phyloP scores from a whole-genome alignment of 2,888 invertebrate genomes.

The Drosophila koepferae region DNA sequence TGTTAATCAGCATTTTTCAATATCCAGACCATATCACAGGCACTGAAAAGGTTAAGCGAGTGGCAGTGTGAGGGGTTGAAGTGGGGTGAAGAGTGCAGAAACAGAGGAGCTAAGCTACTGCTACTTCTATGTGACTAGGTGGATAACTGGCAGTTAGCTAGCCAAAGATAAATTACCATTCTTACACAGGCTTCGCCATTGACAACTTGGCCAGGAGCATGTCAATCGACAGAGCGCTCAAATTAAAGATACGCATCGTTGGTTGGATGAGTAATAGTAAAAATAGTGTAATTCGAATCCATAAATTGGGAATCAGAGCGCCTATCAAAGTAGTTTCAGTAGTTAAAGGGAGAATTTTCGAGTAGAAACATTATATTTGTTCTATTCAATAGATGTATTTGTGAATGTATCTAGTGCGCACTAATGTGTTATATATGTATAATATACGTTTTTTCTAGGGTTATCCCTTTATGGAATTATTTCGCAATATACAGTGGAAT shows the following conservation, averaged over 20 bases:
- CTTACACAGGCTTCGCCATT: constrained; percentile 50
- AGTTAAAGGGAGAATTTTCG: too few relatives aligned
- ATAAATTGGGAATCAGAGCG: background rate
- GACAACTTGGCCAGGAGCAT: constrained; percentile 49
- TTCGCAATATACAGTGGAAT: too few relatives aligned
- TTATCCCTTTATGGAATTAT: too few relatives aligned
- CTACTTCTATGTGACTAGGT: background rate
- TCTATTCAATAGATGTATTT: too few relatives aligned
- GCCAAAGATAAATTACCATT: constrained; percentile 64
- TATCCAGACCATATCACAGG: constrained; percentile 55
- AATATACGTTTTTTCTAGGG: too few relatives aligned
- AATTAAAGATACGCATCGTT: constrained; percentile 37
- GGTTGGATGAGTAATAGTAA: constrained; percentile 7
- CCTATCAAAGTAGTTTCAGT: background rate
- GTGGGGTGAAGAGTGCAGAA: background rate
- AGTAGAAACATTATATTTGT: too few relatives aligned
- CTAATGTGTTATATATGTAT: too few relatives aligned
- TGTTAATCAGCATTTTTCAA: constrained; percentile 80
- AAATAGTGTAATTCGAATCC: background rate
- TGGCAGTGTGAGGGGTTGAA: background rate
- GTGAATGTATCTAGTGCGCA: too few relatives aligned
- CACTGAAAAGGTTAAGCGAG: constrained; percentile 4
- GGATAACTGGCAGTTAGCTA: background rate
- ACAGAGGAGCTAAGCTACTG: constrained; percentile 35
- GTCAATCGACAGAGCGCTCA: constrained; percentile 36